phyloP scores from a whole-genome alignment of 2,113 vertebrate species.

The Empidonax alnorum region DNA sequence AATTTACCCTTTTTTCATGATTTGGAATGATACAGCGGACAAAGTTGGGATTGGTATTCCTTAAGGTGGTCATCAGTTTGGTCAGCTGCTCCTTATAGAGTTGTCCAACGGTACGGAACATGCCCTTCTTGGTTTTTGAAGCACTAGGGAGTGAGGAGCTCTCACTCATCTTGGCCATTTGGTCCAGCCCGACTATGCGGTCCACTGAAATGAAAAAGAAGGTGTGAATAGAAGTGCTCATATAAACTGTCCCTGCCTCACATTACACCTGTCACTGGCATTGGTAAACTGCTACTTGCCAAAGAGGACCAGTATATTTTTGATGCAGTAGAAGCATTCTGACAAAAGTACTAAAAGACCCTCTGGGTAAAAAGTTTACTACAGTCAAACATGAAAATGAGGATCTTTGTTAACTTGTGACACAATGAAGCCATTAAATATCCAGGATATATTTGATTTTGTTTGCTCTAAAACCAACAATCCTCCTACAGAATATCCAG shows the following conservation, averaged over 20 bases:
- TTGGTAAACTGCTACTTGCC: background rate
- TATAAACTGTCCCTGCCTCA: background rate
- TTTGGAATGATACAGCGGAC: constrained; percentile 98
- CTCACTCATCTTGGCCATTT: constrained; percentile 94
- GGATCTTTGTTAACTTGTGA: background rate
- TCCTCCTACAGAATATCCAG: background rate
- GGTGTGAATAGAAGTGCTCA: background rate
- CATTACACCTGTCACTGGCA: background rate
- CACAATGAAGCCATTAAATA: background rate
- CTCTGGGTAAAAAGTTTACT: background rate
- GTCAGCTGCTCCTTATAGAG: constrained; percentile 95
- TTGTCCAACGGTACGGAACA: constrained; percentile 97
- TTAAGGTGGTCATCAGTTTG: constrained; percentile 95
- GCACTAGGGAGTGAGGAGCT: constrained; percentile 84
- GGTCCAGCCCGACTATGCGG: constrained; percentile 94
- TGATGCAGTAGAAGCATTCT: background rate
- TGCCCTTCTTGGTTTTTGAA: constrained; percentile 97
- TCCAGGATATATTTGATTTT: background rate
- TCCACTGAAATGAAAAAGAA: constrained; percentile 78
- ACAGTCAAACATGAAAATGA: background rate
- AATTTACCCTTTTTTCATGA: constrained; percentile 91
- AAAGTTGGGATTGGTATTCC: constrained; percentile 96
- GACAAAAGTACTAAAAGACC: background rate
- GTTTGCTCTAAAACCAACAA: background rate
- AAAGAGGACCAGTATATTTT: background rate